Base-by-base conservation (phyloP, 2,888 invertebrate genomes). In the Mactromeris polynyma region DNA sequence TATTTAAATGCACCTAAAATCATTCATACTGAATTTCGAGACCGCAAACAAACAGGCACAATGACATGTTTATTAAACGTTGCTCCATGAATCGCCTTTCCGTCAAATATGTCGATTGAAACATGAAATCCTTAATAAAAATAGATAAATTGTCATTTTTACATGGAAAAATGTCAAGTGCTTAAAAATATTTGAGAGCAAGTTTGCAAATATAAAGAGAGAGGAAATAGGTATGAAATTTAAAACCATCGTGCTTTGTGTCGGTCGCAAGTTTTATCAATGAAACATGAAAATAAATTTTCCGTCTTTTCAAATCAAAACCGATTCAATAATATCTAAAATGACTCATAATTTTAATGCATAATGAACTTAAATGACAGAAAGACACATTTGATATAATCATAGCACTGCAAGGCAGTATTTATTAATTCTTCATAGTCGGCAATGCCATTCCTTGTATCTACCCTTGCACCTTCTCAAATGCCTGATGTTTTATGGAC, bases 141-240 rank as follows among this genome's bases (percentile, higher is more conserved):
- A 73, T 73, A 73, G 73, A 73, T 73, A 73, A 73, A 36, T 36
- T 33, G 31, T 73, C 36, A 73, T 73, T 73, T 73, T 73, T 73
- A 73, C 36, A 73, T 33, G 36, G 58, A 73, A 73, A 58, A 73
- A 73, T 73, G 73, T 73, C 73, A 73, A 73, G 73, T 33, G 36
- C 36, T 36, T 26, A 73, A 73, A 33, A 73, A 11, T 36, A 17
- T 73, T 73, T 36, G 36, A 36, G 33, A 73, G 3, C 14, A 36
- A 33, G 31, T 73, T 73, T 73, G 26, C 73, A 36, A 36, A 73
- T 17, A 73, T 11, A 73, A 36, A 19, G 26, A 36, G 36, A 19
- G 36, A 36, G 73, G 73, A 0, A 73, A 36, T 36, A 33, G 1
- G 73, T 73, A 36, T 73, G 73, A 73, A 73, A 73, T 73, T 73